Evolutionary conservation across 1,140 invertebrate species (phyloP).

Genomic region (Bilobella aurantiaca): DNA sequence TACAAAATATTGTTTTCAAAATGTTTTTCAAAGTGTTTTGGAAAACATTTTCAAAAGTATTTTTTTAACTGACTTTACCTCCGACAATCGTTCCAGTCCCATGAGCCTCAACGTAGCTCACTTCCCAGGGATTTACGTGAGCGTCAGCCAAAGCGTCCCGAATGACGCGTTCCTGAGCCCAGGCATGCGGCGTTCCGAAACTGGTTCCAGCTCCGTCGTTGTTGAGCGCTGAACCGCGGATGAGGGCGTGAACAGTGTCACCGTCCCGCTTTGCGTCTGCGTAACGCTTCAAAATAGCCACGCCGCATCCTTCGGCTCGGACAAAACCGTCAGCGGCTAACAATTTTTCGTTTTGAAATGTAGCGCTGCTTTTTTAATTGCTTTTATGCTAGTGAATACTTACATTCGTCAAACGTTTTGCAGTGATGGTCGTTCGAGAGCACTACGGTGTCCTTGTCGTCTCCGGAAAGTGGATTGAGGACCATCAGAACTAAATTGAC

Average conservation of each 20-base stretch:
- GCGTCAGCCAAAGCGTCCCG: conserved; percentile 45
- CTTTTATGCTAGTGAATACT: background rate
- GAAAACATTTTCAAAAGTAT: background rate
- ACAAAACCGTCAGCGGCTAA: conserved; percentile 10
- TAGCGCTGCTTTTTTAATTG: background rate
- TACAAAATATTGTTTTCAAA: background rate
- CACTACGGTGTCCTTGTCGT: conserved; percentile 6
- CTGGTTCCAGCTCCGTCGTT: conserved; percentile 17
- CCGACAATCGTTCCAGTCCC: conserved; percentile 50
- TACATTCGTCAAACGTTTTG: conserved; percentile 14
- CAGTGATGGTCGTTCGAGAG: conserved; percentile 15
- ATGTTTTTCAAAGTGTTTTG: background rate
- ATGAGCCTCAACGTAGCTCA: conserved; percentile 50
- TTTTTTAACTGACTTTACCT: background rate
- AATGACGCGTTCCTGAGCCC: conserved; percentile 43
- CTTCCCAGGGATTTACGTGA: conserved; percentile 42
- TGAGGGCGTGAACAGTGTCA: conserved; percentile 13
- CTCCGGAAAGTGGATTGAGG: conserved; percentile 6
- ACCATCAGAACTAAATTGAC: conserved; percentile 22
- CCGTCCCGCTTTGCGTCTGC: conserved; percentile 17
- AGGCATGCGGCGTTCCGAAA: conserved; percentile 14
- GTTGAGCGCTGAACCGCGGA: conserved; percentile 17
- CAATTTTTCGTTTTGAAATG: background rate
- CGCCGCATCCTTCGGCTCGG: conserved; percentile 15
- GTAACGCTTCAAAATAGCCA: conserved; percentile 13